A percentile compares a stretch with the other conserved stretches of the same genome.
phyloP scores from a whole-genome alignment of 2,888 invertebrate genomes.

The Dryocosmus kuriphilus region DNA sequence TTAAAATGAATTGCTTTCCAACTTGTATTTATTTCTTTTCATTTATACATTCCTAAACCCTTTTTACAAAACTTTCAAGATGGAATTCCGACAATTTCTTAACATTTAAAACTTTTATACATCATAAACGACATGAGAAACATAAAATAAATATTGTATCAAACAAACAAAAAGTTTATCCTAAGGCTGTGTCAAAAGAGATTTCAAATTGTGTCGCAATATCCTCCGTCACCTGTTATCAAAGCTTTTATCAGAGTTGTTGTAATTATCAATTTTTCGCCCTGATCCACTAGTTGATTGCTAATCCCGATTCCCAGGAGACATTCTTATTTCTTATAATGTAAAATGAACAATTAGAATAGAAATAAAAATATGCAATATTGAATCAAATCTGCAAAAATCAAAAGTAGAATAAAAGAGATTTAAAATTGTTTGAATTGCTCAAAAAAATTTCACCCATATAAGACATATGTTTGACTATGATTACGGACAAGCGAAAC shows the following conservation, averaged over 20 bases:
- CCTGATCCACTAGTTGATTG: no score
- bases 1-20: no score
- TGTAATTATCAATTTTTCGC: not conserved
- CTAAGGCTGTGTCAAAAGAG: not conserved
- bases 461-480: not conserved
- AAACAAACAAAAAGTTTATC: not conserved
- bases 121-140: not conserved
- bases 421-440: not conserved
- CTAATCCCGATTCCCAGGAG: no score
- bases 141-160: slow-evolving; percentile 32
- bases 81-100: not conserved
- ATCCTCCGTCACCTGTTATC: not conserved
- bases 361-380: no score
- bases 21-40: no score
- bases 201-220: not conserved
- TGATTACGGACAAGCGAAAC: not conserved
- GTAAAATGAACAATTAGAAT: no score
- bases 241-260: not conserved
- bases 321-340: no score
- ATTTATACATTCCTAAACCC: no score
- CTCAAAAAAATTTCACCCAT: not conserved
- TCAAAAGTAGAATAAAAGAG: not conserved
- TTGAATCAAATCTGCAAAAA: no score
- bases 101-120: not conserved
- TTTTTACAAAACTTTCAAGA: no score